Base-by-base conservation (phyloP, 2,888 invertebrate genomes). In the Pasiphila rectangulata region DNA sequence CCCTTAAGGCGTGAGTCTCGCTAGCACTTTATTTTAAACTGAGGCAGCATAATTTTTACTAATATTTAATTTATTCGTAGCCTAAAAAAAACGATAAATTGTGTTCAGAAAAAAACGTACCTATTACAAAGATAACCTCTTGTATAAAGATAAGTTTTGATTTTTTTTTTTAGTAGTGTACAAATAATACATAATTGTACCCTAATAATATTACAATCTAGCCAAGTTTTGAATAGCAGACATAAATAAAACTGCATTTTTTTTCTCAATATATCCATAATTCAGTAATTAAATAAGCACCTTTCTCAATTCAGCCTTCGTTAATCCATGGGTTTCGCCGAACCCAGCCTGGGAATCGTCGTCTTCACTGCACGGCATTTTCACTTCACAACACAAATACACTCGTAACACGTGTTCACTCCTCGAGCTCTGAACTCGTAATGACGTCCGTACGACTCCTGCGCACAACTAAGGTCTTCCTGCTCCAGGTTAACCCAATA, bases 221-320 rank as follows among this genome's bases (percentile, higher is more conserved):
- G n/a, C n/a, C n/a, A n/a, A n/a, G n/a, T n/a, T n/a, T n/a, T n/a
- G n/a, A n/a, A n/a, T n/a, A n/a, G n/a, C n/a, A n/a, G n/a, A 12
- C 4, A 13, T 13, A 23, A 23, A 1, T 16, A 2, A 17, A 7
- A 24, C 9, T 25, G 6, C 10, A 12, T 2, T 2, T 23, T 13
- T 0, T 2, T 21, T 20, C 34, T 5, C 25, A 37, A n/a, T 15
- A 3, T 30, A 16, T 15, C 10, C n/a, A n/a, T 19, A 34, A 15
- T 9, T n/a, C 27, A 7, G 9, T 25, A 4, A 29, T 32, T 32
- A 50, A 44, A 29, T 49, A 60, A 52, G 83, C 80, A 93, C 93
- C 91, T 93, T 92, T 75, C 94, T 84, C 46, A 93, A 79, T 69
- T 93, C 93, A 0, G 93, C 93, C 68, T 93, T 93, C 0, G 93